A percentile compares a stretch with the other conserved stretches of the same genome.
Evolutionary conservation across 1,140 invertebrate species (phyloP).

Genomic region (Apocrypta bakeri): DNA sequence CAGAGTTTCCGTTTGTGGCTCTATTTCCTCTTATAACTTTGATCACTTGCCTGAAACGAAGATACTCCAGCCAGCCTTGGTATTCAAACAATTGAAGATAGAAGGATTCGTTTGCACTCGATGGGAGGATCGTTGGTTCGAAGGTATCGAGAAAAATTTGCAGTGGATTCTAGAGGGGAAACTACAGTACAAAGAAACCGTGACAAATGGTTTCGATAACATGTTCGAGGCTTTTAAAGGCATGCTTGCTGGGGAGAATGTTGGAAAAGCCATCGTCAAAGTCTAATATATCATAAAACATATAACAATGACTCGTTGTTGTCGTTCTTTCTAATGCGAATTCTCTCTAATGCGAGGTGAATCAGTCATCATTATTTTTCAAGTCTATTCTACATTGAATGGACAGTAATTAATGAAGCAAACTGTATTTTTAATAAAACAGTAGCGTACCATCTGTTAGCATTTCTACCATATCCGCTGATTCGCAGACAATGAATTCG

Average conservation of each 20-base stretch:
- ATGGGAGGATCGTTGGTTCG: constrained; percentile 73
- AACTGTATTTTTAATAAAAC: too few relatives aligned
- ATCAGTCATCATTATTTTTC: too few relatives aligned
- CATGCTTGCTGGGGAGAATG: constrained; percentile 78
- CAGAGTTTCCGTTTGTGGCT: constrained; percentile 79
- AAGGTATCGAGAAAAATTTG: constrained; percentile 77
- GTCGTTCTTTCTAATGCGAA: not conserved
- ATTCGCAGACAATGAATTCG: too few relatives aligned
- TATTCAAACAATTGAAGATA: constrained; percentile 76
- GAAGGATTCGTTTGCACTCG: constrained; percentile 77
- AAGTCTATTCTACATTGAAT: too few relatives aligned
- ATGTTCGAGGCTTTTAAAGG: constrained; percentile 79
- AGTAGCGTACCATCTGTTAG: too few relatives aligned
- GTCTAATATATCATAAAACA: constrained; percentile 58
- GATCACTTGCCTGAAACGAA: constrained; percentile 62
- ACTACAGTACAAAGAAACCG: constrained; percentile 77
- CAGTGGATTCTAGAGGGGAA: constrained; percentile 77
- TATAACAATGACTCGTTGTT: too few relatives aligned
- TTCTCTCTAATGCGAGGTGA: too few relatives aligned
- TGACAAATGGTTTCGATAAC: constrained; percentile 80
- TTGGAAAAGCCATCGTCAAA: constrained; percentile 80
- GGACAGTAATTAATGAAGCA: too few relatives aligned
- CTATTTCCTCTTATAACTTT: constrained; percentile 78
- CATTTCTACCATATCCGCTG: too few relatives aligned
- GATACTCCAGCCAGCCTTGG: constrained; percentile 74